phyloP scores from a whole-genome alignment of 2,888 invertebrate species.

The Oscheius sp. region DNA sequence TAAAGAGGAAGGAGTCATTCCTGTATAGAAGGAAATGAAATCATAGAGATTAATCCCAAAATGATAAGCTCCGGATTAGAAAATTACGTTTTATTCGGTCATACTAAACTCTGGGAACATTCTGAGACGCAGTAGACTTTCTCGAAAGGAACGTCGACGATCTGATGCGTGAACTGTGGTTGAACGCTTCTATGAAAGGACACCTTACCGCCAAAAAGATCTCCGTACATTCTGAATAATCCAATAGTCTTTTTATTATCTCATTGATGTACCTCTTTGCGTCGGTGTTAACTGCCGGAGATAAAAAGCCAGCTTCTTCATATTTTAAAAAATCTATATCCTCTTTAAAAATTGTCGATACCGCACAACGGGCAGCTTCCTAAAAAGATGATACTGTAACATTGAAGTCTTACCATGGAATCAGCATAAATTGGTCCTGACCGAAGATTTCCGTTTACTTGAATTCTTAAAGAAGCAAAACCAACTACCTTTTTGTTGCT shows the following conservation, averaged over 20 bases:
- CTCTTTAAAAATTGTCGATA: constrained; percentile 34
- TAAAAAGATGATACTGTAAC: too few relatives aligned
- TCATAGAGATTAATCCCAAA: too few relatives aligned
- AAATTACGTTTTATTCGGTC: background rate
- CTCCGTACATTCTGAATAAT: constrained; percentile 5
- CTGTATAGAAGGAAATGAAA: too few relatives aligned
- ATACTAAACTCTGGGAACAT: constrained; percentile 49
- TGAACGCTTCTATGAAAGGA: constrained; percentile 26
- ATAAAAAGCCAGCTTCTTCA: constrained; percentile 38
- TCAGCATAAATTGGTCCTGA: constrained; percentile 51
- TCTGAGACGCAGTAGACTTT: constrained; percentile 45
- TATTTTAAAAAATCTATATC: constrained; percentile 36
- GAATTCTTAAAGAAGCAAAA: constrained; percentile 42
- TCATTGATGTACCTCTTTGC: constrained; percentile 16
- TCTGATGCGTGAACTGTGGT: constrained; percentile 45
- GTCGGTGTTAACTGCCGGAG: constrained; percentile 39
- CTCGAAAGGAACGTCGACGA: constrained; percentile 38
- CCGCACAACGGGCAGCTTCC: constrained; percentile 41
- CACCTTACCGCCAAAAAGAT: constrained; percentile 33
- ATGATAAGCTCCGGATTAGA: too few relatives aligned
- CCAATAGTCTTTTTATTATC: background rate
- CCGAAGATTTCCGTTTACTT: constrained; percentile 33
- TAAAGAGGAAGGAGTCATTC: too few relatives aligned
- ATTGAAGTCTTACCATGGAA: constrained; percentile 3
- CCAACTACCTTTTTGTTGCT: constrained; percentile 42